Percentiles rank a stretch among this genome's conserved stretches.
Conservation (phyloP, 2,113 vertebrate genomes). For the Epinephelus cyanopodus region DNA sequence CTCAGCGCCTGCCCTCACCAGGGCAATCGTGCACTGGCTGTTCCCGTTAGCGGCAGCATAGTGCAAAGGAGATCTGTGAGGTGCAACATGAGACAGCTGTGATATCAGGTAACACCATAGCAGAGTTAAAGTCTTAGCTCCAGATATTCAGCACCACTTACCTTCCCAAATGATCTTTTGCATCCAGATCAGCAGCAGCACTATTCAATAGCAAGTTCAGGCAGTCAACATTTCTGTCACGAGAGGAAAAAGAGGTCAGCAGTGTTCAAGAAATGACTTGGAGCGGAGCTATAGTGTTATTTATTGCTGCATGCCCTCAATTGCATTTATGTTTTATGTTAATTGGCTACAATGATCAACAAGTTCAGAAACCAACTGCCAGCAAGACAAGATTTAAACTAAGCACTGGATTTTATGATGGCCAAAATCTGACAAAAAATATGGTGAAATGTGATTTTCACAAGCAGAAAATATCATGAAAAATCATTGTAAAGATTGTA, state of each 20-base stretch:
- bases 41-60: constrained; percentile 94
- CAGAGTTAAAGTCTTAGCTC: not conserved
- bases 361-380: not conserved
- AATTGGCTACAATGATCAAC: not conserved
- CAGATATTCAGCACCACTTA: constrained; percentile 57
- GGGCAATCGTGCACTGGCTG: constrained; percentile 90
- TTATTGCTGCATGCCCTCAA: not conserved
- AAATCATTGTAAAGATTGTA: not conserved
- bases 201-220: constrained; percentile 94
- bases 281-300: not conserved
- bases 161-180: constrained; percentile 94
- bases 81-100: not conserved
- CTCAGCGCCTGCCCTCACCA: constrained; percentile 91
- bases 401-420: not conserved
- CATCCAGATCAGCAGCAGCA: constrained; percentile 89
- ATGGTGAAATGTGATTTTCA: not conserved
- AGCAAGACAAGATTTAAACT: not conserved
- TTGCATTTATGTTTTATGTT: not conserved
- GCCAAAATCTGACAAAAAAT: not conserved
- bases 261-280: not conserved
- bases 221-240: constrained; percentile 92
- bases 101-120: not conserved
- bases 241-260: not conserved
- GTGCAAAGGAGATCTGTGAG: constrained; percentile 92
- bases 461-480: not conserved